Conservation (phyloP, 1,140 invertebrate species). For the Coenobita brevimanus region DNA sequence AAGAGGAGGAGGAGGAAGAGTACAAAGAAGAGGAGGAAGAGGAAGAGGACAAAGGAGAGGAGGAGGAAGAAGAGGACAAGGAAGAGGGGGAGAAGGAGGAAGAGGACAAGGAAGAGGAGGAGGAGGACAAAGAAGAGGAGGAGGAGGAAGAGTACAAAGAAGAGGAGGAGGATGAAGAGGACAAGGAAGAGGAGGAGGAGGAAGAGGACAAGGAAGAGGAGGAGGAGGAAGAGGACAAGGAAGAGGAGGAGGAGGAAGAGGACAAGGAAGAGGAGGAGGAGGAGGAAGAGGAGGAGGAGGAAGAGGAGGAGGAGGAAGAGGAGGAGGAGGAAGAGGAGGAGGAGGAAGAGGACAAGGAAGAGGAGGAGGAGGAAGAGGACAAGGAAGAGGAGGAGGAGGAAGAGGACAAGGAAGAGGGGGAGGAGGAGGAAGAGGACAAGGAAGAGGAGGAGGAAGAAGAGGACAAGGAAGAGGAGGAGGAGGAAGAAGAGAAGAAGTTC, state of each 20-base stretch:
- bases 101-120: not conserved
- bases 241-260: too few relatives aligned
- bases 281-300: not conserved
- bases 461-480: not conserved
- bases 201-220: not conserved
- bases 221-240: not conserved
- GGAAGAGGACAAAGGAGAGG: not conserved
- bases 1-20: not conserved
- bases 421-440: not conserved
- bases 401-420: not conserved
- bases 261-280: not conserved
- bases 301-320: not conserved
- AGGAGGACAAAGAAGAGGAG: not conserved
- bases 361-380: not conserved
- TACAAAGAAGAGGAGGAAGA: too few relatives aligned
- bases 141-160: not conserved
- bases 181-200: not conserved
- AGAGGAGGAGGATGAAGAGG: too few relatives aligned
- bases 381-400: not conserved
- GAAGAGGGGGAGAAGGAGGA: constrained; percentile 1
- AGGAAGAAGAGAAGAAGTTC: not conserved
- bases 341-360: not conserved
- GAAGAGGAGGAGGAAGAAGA: not conserved
- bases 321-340: too few relatives aligned
- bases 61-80: not conserved